Base-by-base conservation (phyloP, 1,140 invertebrate genomes). In the Andrena cerasifolii region DNA sequence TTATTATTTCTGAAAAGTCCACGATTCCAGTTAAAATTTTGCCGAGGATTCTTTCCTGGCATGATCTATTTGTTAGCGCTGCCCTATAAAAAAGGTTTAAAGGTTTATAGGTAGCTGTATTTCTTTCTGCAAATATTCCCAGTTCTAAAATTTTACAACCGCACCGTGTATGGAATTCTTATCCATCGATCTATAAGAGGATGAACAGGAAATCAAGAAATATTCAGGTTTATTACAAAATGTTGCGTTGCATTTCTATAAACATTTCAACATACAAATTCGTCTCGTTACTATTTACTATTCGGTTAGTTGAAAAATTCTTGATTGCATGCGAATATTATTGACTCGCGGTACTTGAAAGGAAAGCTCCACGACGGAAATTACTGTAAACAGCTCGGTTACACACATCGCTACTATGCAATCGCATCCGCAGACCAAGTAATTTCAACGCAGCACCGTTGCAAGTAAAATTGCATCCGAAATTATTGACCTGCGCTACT, bases 1-100 rank as follows among this genome's bases (percentile, higher is more conserved):
- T 26, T 53, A 26, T 24, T 53, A 26, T 26, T 53, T 36, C 36
- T 59, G 7, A 2, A 21, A 59, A 36, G 7, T 24, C 7, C 24
- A 21, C n/a, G 6, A 5, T 1, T 6, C 0, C n/a, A n/a, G n/a
- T 36, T 36, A 21, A 36, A 36, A 59, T 36, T 18, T 28, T 8
- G 14, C 10, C 31, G 56, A 59, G 33, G 18, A 59, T 36, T 36
- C 18, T 28, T 24, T 24, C 21, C 21, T 0, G 56, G 1, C 7
- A 18, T 40, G 6, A 61, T 40, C 10, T 8, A 7, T 61, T 24
- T 43, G 10, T 4, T 24, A 24, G 12, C 10, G 10, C 2, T 36
- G 33, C 3, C 58, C 33, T 12, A 56, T 56, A 36, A 59, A 40
- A 61, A 2, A 56, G 33, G 33, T 61, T 61, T 61, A 61, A 61